Base-by-base conservation (phyloP, 1,140 invertebrate species). In the Druon quercuslanigerum region DNA sequence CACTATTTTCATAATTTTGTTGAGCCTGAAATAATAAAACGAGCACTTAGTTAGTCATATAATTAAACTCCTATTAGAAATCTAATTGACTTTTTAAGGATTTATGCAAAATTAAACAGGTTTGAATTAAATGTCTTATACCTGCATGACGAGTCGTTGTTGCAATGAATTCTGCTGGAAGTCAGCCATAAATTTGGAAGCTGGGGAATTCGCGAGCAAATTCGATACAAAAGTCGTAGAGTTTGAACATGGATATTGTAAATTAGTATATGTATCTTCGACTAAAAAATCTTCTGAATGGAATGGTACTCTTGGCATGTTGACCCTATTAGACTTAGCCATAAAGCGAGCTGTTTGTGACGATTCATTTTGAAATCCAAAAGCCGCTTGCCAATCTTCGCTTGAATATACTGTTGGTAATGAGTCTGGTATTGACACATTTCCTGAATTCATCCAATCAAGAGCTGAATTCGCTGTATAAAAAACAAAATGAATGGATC, bases 321-420 rank as follows among this genome's bases (percentile, higher is more conserved):
- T 80, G n/a, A 87, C 80, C 9, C 89, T 86, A 54, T 85, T 91
- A 13, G 87, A 77, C 73, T 88, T 90, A 71, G 85, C 81, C 73
- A 86, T 79, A 33, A 84, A 66, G 54, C 89, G 86, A 77, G 87
- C 84, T 16, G 87, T 79, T 75, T 85, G 84, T 57, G 85, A 78
- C 9, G 88, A 84, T 79, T 91, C 91, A 0, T 90, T 87, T 54
- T 90, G 88, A 74, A 92, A 93, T 17, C 92, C 92, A 82, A 93
- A 93, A 12, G 92, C 91, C 33, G 92, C 92, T 84, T 93, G 92
- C 93, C 92, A 93, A 83, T 93, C 92, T 86, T 92, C 92, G 70
- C 90, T 91, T 5, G 92, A 92, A 77, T 92, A 92, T 54, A 92
- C 92, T 51, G 90, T 86, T 13, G 92, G 92, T 75, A 93, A 87